A percentile compares a stretch with the other conserved stretches of the same genome.
Evolutionary conservation across 2,888 invertebrate species (phyloP).

Genomic region (Lagria hirta): DNA sequence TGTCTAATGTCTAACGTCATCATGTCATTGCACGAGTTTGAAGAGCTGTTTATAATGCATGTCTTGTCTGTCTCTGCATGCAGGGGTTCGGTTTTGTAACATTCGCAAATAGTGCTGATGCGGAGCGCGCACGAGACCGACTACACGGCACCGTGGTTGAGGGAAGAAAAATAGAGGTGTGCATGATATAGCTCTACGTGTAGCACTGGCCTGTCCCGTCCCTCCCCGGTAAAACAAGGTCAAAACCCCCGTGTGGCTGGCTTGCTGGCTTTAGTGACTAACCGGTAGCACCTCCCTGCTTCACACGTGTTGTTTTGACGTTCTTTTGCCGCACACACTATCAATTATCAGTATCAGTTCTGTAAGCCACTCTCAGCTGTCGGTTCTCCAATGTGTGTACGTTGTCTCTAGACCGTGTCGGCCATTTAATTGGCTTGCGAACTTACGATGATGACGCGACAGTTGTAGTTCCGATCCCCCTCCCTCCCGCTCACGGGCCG

Average conservation of each 20-base stretch:
- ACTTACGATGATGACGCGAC: conserved; percentile 45
- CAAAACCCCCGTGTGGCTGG: conserved; percentile 56
- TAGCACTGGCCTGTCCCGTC: conserved; percentile 60
- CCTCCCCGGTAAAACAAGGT: conserved; percentile 57
- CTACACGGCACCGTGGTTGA: conserved; percentile 99
- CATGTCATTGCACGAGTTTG: conserved; percentile 73
- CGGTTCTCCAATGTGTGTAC: conserved; percentile 53
- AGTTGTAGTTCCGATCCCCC: conserved; percentile 54
- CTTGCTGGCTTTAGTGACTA: conserved; percentile 57
- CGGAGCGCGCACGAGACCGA: conserved; percentile 99
- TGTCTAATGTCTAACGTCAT: conserved; percentile 58
- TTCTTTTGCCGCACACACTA: conserved; percentile 56
- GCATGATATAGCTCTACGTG: conserved; percentile 75
- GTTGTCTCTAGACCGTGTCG: conserved; percentile 62
- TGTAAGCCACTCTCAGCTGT: conserved; percentile 39
- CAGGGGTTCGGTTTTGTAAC: conserved; percentile 99
- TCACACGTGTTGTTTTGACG: conserved; percentile 57
- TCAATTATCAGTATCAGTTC: conserved; percentile 28
- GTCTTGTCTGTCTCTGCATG: conserved; percentile 94
- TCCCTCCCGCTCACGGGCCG: conserved; percentile 58
- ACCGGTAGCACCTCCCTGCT: conserved; percentile 54
- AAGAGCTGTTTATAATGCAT: conserved; percentile 85
- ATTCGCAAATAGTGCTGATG: conserved; percentile 99
- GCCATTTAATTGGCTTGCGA: conserved; percentile 59
- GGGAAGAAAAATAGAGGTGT: conserved; percentile 99